Evolutionary conservation across 2,113 vertebrate species (phyloP).

Genomic region (Crotophaga sulcirostris): DNA sequence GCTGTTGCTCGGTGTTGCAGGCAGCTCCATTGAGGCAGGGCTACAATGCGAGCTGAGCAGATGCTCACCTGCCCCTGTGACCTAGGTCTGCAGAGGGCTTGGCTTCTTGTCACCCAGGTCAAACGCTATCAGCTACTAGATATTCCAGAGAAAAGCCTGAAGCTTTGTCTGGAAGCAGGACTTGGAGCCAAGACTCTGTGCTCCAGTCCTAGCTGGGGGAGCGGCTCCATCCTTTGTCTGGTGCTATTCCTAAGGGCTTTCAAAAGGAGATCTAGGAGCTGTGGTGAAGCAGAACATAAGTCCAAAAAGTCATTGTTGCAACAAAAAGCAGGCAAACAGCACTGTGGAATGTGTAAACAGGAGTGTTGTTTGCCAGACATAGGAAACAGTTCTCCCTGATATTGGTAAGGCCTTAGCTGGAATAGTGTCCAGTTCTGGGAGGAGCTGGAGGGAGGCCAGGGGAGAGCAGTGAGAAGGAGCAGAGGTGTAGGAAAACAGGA

Average conservation of each 20-base stretch:
- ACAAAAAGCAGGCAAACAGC: not conserved
- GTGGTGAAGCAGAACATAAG: not conserved
- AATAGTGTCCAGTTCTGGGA: not conserved
- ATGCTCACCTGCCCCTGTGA: not conserved
- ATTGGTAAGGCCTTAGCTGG: not conserved
- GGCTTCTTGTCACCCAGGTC: not conserved
- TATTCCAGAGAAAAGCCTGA: not conserved
- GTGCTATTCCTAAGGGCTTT: not conserved
- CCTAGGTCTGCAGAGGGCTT: accelerated
- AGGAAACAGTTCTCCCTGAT: not conserved
- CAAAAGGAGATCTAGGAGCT: not conserved
- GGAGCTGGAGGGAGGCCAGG: slow-evolving; percentile 9
- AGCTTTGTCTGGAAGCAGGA: not conserved
- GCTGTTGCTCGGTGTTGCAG: not conserved
- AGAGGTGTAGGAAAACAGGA: slow-evolving; percentile 49
- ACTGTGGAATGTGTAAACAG: not conserved
- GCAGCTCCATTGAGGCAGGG: not conserved
- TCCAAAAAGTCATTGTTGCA: not conserved
- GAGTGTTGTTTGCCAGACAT: not conserved
- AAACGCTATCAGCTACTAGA: not conserved
- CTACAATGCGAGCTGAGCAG: not conserved
- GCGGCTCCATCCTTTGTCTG: not conserved
- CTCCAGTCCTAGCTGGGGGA: not conserved
- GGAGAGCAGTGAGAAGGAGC: not conserved
- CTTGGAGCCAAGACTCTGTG: not conserved